Percentiles rank a stretch among this genome's conserved stretches.
Conservation (phyloP, 2,797 vertebrate species). For the Florisuga fusca region DNA sequence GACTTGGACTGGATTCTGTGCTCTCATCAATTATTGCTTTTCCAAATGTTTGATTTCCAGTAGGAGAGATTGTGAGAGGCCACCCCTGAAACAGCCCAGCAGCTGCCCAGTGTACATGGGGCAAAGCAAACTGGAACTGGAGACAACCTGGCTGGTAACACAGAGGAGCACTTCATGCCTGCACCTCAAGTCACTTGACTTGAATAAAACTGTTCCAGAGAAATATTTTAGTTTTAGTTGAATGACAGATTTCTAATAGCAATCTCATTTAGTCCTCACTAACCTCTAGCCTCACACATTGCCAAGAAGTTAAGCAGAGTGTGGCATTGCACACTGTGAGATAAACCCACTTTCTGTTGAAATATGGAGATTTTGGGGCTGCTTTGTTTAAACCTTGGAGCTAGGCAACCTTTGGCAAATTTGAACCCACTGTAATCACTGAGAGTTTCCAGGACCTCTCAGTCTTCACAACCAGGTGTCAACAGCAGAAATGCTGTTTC, state of each 20-base stretch:
- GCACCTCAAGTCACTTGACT: background rate
- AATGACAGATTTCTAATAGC: background rate
- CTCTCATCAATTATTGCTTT: background rate
- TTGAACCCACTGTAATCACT: background rate
- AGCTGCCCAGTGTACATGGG: accelerated
- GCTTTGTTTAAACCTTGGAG: background rate
- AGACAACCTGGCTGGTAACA: background rate
- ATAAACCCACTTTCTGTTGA: background rate
- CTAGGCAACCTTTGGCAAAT: background rate
- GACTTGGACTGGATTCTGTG: background rate
- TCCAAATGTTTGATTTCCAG: background rate
- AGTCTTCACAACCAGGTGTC: background rate
- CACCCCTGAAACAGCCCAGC: background rate
- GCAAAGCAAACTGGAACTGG: background rate
- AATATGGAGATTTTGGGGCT: background rate
- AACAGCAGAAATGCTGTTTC: background rate
- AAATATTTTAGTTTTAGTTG: background rate
- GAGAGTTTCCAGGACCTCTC: background rate
- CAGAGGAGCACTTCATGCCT: background rate
- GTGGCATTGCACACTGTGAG: accelerated
- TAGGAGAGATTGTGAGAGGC: background rate
- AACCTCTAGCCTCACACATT: background rate
- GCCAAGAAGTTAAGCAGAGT: background rate
- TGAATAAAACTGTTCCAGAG: background rate
- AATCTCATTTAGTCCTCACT: background rate